Evolutionary conservation across 1,140 invertebrate genomes (phyloP).

Genomic region (Charaxes varanes): DNA sequence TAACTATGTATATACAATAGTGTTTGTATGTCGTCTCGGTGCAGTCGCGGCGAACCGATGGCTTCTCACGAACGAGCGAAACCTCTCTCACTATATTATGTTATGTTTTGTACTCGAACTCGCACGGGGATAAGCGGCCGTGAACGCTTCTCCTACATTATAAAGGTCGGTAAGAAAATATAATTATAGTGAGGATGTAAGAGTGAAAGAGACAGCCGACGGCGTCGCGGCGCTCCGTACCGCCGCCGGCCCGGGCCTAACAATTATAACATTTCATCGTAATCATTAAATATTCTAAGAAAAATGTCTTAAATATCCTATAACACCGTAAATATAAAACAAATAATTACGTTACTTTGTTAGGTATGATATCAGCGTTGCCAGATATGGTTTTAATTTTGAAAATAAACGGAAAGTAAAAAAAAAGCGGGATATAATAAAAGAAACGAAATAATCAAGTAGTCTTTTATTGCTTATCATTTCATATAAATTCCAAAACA

Average conservation of each 20-base stretch:
- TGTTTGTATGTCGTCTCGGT: slow-evolving; percentile 63
- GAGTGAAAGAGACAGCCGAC: slow-evolving; percentile 63
- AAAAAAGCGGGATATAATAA: too few species aligned
- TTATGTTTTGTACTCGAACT: slow-evolving; percentile 66
- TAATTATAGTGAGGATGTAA: slow-evolving; percentile 73
- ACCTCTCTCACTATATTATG: slow-evolving; percentile 63
- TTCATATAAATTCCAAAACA: too few species aligned
- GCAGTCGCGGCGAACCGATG: slow-evolving; percentile 71
- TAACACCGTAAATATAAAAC: slow-evolving; percentile 74
- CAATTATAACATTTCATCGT: slow-evolving; percentile 71
- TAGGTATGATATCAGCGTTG: slow-evolving; percentile 74
- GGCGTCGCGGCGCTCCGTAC: slow-evolving; percentile 43
- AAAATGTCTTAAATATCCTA: slow-evolving; percentile 74
- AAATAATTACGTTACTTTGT: slow-evolving; percentile 74
- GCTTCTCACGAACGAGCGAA: slow-evolving; percentile 70
- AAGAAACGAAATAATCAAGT: too few species aligned
- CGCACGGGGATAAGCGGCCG: slow-evolving; percentile 69
- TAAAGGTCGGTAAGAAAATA: slow-evolving; percentile 73
- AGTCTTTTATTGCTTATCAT: too few species aligned
- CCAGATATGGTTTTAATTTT: too few species aligned
- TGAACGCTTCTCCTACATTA: slow-evolving; percentile 70
- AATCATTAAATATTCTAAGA: slow-evolving; percentile 73
- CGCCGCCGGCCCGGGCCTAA: slow-evolving; percentile 64
- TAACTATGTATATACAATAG: slow-evolving; percentile 68
- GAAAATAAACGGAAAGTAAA: too few species aligned